phyloP scores from a whole-genome alignment of 2,797 vertebrate species.

The Muraenolepis orangiensis region DNA sequence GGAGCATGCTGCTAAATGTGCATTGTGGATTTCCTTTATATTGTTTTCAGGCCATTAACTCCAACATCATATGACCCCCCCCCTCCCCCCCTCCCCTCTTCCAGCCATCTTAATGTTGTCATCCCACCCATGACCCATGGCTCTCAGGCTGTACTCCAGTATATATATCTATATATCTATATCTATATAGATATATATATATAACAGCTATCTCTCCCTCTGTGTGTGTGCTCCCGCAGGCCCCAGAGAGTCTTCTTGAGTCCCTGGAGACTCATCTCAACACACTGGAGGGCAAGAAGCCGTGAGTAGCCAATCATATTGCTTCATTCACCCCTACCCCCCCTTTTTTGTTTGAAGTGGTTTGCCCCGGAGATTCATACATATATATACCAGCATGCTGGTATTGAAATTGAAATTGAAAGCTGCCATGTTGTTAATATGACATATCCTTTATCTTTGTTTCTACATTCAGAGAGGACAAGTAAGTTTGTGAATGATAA shows the following conservation, averaged over 20 bases:
- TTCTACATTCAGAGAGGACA: slow-evolving; percentile 61
- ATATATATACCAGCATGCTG: not conserved
- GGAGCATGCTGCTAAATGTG: slow-evolving; percentile 41
- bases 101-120: too few species aligned
- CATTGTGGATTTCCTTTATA: not conserved
- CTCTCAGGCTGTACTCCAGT: too few species aligned
- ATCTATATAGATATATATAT: too few species aligned
- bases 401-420: not conserved
- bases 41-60: slow-evolving; percentile 27
- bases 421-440: slow-evolving; percentile 26
- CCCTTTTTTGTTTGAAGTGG: not conserved
- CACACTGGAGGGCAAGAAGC: slow-evolving; percentile 96
- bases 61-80: not conserved
- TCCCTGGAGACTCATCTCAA: slow-evolving; percentile 98
- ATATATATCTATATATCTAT: too few species aligned
- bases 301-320: slow-evolving; percentile 69
- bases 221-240: slow-evolving; percentile 71
- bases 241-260: slow-evolving; percentile 97
- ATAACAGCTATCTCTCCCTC: slow-evolving; percentile 18
- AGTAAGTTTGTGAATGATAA: slow-evolving; percentile 54
- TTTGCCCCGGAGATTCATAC: slow-evolving; percentile 1
- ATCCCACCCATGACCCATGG: too few species aligned
- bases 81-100: too few species aligned
- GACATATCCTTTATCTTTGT: slow-evolving; percentile 40
- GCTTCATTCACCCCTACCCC: not conserved